These are phyloP conservation scores for Diabrotica balteata DNA, from an alignment of 2,888 invertebrate species.

Conservation along the genomic window DNA sequence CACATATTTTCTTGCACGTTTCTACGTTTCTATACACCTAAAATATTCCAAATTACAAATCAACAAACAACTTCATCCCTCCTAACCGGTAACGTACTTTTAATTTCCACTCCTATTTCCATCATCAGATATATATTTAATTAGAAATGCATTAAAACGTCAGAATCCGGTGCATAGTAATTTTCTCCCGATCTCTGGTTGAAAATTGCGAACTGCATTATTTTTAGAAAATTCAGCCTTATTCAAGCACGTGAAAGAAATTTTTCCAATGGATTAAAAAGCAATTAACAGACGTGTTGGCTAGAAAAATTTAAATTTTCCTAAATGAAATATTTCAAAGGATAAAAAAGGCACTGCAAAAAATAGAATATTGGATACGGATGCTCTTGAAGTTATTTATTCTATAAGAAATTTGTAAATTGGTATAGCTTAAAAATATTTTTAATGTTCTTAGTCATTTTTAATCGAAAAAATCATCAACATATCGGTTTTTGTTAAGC, in stretches of 20 bases:
- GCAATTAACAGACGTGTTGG: conserved; percentile 31
- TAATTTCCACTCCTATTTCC: no score
- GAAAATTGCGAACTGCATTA: conserved; percentile 12
- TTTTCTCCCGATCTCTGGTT: conserved; percentile 8
- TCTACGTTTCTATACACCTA: no score
- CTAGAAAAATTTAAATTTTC: conserved; percentile 23
- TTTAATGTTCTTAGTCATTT: no score
- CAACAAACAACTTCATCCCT: no score
- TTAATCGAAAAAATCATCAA: no score
- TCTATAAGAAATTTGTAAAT: no score
- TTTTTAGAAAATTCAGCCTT: conserved; percentile 16
- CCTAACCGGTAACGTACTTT: no score
- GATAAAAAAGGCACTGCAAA: background rate
- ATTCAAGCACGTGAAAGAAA: conserved; percentile 20
- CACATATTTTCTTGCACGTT: no score
- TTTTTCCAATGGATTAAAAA: conserved; percentile 31
- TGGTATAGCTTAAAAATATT: no score
- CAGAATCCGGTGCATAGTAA: conserved; percentile 6
- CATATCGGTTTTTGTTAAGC: no score
- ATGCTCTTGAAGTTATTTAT: background rate
- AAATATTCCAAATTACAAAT: no score
- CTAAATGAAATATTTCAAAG: conserved; percentile 20
- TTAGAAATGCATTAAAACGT: conserved; percentile 1
- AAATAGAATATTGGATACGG: background rate
- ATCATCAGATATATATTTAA: no score